phyloP scores from a whole-genome alignment of 2,797 vertebrate genomes.

The Coendou prehensilis region DNA sequence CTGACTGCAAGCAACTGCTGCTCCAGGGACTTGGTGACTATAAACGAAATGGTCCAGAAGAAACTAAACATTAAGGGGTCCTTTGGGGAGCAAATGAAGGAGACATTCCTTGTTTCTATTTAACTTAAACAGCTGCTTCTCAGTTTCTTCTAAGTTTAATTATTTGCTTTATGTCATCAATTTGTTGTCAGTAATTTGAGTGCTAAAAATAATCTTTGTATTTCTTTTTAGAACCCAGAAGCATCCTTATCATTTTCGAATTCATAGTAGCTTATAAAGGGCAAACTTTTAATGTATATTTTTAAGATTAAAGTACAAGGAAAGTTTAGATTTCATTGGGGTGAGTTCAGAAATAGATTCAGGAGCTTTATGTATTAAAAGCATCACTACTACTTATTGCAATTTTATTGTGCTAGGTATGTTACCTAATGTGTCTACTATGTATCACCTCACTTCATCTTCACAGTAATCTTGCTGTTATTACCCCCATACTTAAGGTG shows the following conservation, averaged over 20 bases:
- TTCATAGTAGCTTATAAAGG: background rate
- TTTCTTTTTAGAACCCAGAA: conserved; percentile 28
- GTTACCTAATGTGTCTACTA: background rate
- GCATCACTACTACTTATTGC: background rate
- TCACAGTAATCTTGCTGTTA: background rate
- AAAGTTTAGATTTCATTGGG: conserved; percentile 12
- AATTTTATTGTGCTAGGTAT: background rate
- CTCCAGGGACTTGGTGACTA: background rate
- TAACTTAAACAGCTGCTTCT: conserved; percentile 58
- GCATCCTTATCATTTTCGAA: background rate
- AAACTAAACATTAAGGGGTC: background rate
- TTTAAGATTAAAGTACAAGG: background rate
- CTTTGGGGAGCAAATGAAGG: background rate
- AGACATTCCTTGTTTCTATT: conserved; percentile 64
- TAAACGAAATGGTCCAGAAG: conserved; percentile 3
- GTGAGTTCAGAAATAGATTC: background rate
- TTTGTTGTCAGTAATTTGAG: conserved; percentile 22
- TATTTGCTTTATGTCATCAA: conserved; percentile 65
- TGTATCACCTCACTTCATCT: background rate
- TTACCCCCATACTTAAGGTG: background rate
- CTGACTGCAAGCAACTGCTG: conserved; percentile 19
- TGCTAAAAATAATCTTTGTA: conserved; percentile 32
- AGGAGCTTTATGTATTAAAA: background rate
- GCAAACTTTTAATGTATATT: conserved; percentile 16
- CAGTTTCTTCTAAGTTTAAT: conserved; percentile 65